phyloP scores from a whole-genome alignment of 2,113 vertebrate species.

The Thryonomys swinderianus region DNA sequence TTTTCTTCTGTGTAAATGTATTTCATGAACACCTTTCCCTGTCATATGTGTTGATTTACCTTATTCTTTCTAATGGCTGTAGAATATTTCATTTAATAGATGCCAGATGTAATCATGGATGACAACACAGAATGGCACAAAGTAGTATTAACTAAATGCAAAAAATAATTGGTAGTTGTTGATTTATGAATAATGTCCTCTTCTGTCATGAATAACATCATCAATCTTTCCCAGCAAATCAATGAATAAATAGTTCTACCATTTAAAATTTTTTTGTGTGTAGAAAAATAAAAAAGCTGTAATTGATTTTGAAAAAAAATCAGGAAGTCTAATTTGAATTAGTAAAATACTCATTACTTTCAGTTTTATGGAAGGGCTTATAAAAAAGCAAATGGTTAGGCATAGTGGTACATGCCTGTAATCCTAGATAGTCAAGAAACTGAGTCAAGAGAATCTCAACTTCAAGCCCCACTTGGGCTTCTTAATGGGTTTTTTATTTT shows the following conservation, averaged over 20 bases:
- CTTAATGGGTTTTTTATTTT: neutral
- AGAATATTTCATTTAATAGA: neutral
- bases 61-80: neutral
- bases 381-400: neutral
- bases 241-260: constrained; percentile 27
- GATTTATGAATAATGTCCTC: neutral
- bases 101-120: neutral
- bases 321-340: constrained; percentile 37
- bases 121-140: neutral
- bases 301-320: neutral
- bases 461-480: neutral
- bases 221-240: neutral
- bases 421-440: neutral
- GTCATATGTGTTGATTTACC: neutral
- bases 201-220: neutral
- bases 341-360: constrained; percentile 16
- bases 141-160: neutral
- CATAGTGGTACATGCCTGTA: neutral
- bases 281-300: constrained; percentile 24
- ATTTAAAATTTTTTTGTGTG: neutral
- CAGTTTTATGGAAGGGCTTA: neutral
- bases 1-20: neutral
- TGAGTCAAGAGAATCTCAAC: neutral
- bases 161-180: neutral
- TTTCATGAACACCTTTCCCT: neutral